Conservation (phyloP, 2,888 invertebrate genomes). For the Leucophenga montana region DNA sequence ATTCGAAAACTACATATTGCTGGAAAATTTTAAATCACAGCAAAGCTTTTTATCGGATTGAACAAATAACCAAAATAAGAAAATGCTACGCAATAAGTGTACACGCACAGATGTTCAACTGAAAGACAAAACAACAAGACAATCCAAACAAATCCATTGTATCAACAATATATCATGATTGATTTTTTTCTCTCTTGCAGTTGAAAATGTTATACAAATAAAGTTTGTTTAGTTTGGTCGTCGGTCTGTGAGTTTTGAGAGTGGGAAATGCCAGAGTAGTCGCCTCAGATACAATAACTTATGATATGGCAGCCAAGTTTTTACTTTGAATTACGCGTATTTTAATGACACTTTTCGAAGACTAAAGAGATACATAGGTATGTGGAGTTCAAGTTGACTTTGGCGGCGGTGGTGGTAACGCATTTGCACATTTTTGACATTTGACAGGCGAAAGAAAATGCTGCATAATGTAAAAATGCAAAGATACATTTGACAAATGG, state of each 20-base stretch:
- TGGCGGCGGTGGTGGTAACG: slow-evolving; percentile 13
- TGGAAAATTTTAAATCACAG: slow-evolving; percentile 8
- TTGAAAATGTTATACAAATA: slow-evolving; percentile 7
- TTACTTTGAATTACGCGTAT: slow-evolving; percentile 6
- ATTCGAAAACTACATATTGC: slow-evolving; percentile 4
- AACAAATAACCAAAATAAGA: slow-evolving; percentile 32
- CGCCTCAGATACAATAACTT: not conserved
- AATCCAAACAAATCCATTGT: slow-evolving; percentile 50
- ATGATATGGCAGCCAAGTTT: not conserved
- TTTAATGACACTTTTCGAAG: slow-evolving; percentile 19
- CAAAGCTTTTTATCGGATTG: slow-evolving; percentile 17
- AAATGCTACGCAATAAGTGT: slow-evolving; percentile 8
- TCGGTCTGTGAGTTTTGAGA: slow-evolving; percentile 1
- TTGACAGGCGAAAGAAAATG: slow-evolving; percentile 35
- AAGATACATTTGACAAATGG: slow-evolving; percentile 18
- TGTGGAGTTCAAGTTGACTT: not conserved
- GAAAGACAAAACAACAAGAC: not conserved
- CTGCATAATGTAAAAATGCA: slow-evolving; percentile 16
- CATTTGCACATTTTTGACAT: slow-evolving; percentile 43
- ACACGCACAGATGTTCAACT: slow-evolving; percentile 24
- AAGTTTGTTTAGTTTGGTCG: not conserved
- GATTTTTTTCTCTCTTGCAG: slow-evolving; percentile 40
- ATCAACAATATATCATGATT: slow-evolving; percentile 59
- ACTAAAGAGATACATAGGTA: not conserved
- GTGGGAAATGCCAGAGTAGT: slow-evolving; percentile 11